phyloP scores from a whole-genome alignment of 2,888 invertebrate genomes.

The Parascotia fuliginaria region DNA sequence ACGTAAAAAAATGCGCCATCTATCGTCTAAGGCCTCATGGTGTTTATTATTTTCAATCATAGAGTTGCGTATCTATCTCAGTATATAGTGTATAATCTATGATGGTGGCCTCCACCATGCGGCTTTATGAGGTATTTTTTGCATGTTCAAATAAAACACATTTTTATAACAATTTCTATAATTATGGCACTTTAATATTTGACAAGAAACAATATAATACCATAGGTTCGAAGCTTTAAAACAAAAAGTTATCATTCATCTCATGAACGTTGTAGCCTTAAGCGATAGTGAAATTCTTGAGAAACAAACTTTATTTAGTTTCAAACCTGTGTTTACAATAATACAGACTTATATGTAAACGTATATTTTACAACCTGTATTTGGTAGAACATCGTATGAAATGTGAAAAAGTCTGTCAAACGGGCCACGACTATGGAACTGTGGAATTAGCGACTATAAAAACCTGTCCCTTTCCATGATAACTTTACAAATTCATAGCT shows the following conservation, averaged over 20 bases:
- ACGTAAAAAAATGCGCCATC: too few species aligned
- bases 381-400: constrained; percentile 42
- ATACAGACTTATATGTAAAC: constrained; percentile 9
- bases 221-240: constrained; percentile 52
- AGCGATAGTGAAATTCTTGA: constrained; percentile 31
- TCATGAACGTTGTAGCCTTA: too few species aligned
- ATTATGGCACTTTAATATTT: constrained; percentile 71
- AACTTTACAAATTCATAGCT: too few species aligned
- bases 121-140: background rate
- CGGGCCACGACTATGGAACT: constrained; percentile 39
- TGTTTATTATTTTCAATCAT: too few species aligned
- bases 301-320: constrained; percentile 14
- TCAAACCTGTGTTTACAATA: constrained; percentile 37
- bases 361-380: constrained; percentile 22
- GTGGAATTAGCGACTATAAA: constrained; percentile 20
- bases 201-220: constrained; percentile 52
- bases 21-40: too few species aligned
- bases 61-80: too few species aligned
- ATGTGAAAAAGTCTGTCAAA: constrained; percentile 45
- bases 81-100: too few species aligned
- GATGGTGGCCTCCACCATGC: too few species aligned
- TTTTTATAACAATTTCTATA: constrained; percentile 68
- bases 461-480: too few species aligned
- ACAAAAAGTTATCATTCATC: too few species aligned
- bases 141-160: constrained; percentile 45